phyloP scores from a whole-genome alignment of 2,113 vertebrate genomes.

The Tinamus guttatus region DNA sequence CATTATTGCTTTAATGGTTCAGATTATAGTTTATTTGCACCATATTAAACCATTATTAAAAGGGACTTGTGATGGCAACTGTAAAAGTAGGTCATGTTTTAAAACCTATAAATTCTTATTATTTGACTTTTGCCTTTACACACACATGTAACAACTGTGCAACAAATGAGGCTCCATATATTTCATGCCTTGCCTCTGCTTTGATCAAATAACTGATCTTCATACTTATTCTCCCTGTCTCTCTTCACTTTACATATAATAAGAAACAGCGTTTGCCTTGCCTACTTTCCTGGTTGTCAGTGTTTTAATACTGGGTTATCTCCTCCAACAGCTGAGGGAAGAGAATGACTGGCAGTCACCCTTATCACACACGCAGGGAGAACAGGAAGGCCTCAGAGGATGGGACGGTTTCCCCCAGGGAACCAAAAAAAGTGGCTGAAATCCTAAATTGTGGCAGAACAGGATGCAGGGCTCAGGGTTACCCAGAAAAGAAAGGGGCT shows the following conservation, averaged over 20 bases:
- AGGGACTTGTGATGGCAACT: not conserved
- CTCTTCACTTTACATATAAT: not conserved
- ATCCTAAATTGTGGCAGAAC: not conserved
- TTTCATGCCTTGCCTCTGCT: not conserved
- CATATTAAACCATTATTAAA: not conserved
- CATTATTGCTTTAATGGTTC: not conserved
- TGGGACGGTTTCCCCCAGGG: not conserved
- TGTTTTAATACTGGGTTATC: not conserved
- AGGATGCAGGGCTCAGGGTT: no score
- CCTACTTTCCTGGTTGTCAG: not conserved
- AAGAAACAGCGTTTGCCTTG: not conserved
- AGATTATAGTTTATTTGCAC: not conserved
- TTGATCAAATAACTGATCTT: not conserved
- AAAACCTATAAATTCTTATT: not conserved
- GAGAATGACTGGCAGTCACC: fast-evolving
- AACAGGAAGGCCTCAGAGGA: not conserved
- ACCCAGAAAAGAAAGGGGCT: not conserved
- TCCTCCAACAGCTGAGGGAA: not conserved
- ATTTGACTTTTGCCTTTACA: not conserved
- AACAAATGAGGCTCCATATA: not conserved
- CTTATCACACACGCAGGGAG: not conserved
- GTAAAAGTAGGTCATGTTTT: not conserved
- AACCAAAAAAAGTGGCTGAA: fast-evolving
- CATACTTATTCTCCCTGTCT: not conserved
- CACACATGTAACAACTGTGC: not conserved